phyloP scores from a whole-genome alignment of 2,888 invertebrate species.

The Synanthedon formicaeformis region DNA sequence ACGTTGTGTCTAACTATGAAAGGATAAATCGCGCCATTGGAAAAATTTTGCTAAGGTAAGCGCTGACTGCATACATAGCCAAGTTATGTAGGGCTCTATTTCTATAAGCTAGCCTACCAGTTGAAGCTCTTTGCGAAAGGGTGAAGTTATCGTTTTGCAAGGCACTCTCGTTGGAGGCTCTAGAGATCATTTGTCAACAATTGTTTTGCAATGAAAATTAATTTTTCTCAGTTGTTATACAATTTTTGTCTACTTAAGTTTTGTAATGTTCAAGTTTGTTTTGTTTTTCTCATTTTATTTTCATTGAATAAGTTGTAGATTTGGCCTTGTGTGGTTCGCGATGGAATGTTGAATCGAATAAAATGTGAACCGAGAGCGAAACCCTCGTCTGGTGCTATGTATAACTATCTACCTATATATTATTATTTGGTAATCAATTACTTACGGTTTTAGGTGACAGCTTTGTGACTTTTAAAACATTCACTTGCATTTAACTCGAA shows the following conservation, averaged over 20 bases:
- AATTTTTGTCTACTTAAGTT: slow-evolving; percentile 13
- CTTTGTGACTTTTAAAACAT: no score
- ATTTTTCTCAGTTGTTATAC: slow-evolving; percentile 5
- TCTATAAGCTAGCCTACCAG: slow-evolving; percentile 27
- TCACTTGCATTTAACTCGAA: no score
- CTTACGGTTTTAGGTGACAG: no score
- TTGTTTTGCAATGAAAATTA: slow-evolving; percentile 29
- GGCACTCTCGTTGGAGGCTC: slow-evolving; percentile 45
- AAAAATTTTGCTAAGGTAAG: slow-evolving; percentile 46
- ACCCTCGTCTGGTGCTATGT: no score
- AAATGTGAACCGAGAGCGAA: slow-evolving; percentile 15
- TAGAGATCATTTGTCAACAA: slow-evolving; percentile 45
- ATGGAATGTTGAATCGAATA: slow-evolving; percentile 17
- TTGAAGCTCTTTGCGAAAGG: slow-evolving; percentile 31
- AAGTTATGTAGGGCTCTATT: slow-evolving; percentile 36
- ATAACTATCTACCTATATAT: no score
- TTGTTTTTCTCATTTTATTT: slow-evolving; percentile 2
- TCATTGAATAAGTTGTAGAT: slow-evolving; percentile 6
- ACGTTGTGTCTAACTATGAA: slow-evolving; percentile 2
- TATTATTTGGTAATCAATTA: no score
- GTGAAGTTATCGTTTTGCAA: slow-evolving; percentile 37
- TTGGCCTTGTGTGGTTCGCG: slow-evolving; percentile 17
- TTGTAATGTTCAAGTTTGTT: slow-evolving; percentile 16
- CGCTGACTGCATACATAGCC: slow-evolving; percentile 18
- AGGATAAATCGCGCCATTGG: slow-evolving; percentile 33